These are phyloP conservation scores for Oreonectes daqikongensis DNA, from an alignment of 2,797 vertebrate species.

Conservation along the genomic window DNA sequence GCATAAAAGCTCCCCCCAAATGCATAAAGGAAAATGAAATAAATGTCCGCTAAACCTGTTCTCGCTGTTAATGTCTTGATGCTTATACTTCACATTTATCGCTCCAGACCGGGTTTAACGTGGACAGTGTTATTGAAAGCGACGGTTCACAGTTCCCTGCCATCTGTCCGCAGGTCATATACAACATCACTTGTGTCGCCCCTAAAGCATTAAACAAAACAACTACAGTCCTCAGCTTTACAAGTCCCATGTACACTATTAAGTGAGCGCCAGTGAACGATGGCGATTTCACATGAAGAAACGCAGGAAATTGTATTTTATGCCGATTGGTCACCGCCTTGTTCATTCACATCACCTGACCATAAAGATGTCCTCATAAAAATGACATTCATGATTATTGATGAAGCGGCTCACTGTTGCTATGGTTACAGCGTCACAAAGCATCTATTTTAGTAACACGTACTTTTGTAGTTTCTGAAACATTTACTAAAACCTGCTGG, in stretches of 20 bases:
- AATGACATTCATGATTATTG: background rate
- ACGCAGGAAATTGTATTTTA: constrained; percentile 7
- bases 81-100: constrained; percentile 7
- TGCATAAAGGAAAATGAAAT: too few species aligned
- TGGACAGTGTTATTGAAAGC: constrained; percentile 32
- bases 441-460: too few species aligned
- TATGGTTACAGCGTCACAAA: too few species aligned
- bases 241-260: constrained; percentile 43
- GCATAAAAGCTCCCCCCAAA: too few species aligned
- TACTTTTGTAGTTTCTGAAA: too few species aligned
- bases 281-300: background rate
- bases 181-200: constrained; percentile 27
- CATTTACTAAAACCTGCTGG: too few species aligned
- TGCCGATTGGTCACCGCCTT: constrained; percentile 14
- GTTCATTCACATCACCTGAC: constrained; percentile 29
- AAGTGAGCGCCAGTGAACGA: constrained; percentile 6
- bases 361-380: background rate
- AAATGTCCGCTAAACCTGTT: constrained; percentile 15
- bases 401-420: too few species aligned
- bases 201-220: constrained; percentile 35
- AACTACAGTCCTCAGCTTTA: constrained; percentile 46
- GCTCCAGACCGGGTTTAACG: constrained; percentile 4
- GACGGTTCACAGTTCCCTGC: constrained; percentile 15
- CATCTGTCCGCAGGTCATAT: constrained; percentile 30
- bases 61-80: constrained; percentile 12